Evolutionary conservation across 1,140 invertebrate species (phyloP), one percentile per base, ranked within the genome.

Genomic region (Acarapis woodi): DNA sequence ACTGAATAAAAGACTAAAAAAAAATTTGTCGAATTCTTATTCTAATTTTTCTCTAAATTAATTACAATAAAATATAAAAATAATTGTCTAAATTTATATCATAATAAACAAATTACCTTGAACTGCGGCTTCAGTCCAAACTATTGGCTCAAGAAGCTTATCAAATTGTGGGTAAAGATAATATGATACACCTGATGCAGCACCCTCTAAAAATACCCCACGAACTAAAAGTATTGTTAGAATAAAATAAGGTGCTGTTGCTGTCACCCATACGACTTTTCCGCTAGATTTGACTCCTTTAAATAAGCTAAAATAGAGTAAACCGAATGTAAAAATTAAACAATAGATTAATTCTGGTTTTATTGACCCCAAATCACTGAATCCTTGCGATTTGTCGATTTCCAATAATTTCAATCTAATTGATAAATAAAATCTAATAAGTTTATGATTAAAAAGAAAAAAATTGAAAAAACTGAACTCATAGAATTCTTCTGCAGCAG

Each of bases 1-100:
- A 85, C 67, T 0, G 78, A 83, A 50, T 76, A 87, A 52, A 87
- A 85, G 43, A 87, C 73, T n/a, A n/a, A n/a, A n/a, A n/a, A n/a
- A n/a, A n/a, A n/a, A n/a, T n/a, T n/a, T n/a, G n/a, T n/a, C n/a
- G n/a, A n/a, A n/a, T n/a, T n/a, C n/a, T n/a, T n/a, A n/a, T n/a
- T n/a, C n/a, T n/a, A n/a, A n/a, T n/a, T n/a, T n/a, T n/a, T n/a
- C n/a, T n/a, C n/a, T n/a, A n/a, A n/a, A n/a, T n/a, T n/a, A n/a
- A n/a, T n/a, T n/a, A n/a, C n/a, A n/a, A n/a, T n/a, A n/a, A n/a
- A n/a, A n/a, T n/a, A n/a, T n/a, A n/a, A n/a, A n/a, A n/a, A n/a
- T n/a, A n/a, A n/a, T n/a, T n/a, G n/a, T n/a, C n/a, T n/a, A n/a
- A n/a, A n/a, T n/a, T n/a, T n/a, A n/a, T n/a, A n/a, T n/a, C n/a